Conservation (phyloP, 2,888 invertebrate species). For the Diaphora mendica region DNA sequence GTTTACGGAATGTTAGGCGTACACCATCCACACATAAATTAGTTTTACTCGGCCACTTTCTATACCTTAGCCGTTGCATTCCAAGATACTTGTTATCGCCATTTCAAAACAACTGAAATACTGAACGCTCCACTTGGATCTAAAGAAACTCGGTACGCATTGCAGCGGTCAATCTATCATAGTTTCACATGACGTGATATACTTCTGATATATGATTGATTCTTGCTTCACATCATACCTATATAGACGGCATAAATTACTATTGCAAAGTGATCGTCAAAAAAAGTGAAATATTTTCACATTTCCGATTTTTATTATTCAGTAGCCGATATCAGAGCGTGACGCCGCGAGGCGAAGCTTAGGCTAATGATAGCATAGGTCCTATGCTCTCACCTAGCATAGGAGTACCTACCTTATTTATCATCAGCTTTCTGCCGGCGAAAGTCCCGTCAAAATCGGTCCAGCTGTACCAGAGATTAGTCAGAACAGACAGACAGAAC, state of each 20-base stretch:
- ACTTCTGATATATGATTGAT: background rate
- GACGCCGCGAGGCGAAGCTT: no score
- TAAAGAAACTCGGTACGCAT: slow-evolving; percentile 55
- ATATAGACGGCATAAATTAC: background rate
- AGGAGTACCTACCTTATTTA: no score
- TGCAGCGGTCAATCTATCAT: slow-evolving; percentile 38
- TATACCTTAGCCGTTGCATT: background rate
- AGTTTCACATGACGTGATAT: background rate
- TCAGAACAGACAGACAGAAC: no score
- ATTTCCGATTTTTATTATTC: background rate
- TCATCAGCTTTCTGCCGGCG: no score
- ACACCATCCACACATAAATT: background rate
- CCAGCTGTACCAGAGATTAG: no score
- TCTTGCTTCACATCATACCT: background rate
- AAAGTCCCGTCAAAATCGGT: no score
- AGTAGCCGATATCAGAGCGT: no score
- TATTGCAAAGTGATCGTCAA: background rate
- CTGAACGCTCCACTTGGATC: slow-evolving; percentile 58
- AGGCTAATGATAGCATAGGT: no score
- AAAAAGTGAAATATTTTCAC: background rate
- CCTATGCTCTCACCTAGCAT: no score
- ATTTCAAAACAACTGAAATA: slow-evolving; percentile 51
- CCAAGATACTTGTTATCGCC: slow-evolving; percentile 2
- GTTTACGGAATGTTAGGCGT: background rate
- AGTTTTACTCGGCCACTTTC: background rate